Conservation (phyloP, 2,888 invertebrate genomes). For the Hyalella azteca region DNA sequence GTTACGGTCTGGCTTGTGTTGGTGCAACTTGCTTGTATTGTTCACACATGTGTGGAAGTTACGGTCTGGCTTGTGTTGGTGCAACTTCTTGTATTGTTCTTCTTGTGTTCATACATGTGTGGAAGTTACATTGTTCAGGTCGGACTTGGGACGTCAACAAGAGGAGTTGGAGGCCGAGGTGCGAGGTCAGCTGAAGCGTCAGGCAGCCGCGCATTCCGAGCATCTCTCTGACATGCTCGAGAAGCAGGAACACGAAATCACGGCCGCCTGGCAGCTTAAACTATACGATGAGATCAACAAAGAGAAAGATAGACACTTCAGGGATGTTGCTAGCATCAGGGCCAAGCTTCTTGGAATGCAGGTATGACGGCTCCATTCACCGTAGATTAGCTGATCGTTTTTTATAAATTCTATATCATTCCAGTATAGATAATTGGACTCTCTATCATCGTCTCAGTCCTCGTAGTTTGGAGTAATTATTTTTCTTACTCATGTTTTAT, state of each 20-base stretch:
- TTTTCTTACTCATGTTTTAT: too few species aligned
- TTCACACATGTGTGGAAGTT: too few species aligned
- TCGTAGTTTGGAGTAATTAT: too few species aligned
- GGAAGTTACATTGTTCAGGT: too few species aligned
- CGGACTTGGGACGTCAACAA: conserved; percentile 71
- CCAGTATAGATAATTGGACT: too few species aligned
- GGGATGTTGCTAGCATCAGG: conserved; percentile 60
- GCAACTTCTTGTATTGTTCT: too few species aligned
- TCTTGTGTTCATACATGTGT: too few species aligned
- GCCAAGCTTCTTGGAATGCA: conserved; percentile 54
- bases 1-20: too few species aligned
- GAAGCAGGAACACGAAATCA: conserved; percentile 69
- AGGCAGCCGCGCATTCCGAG: conserved; percentile 85
- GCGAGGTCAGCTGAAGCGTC: conserved; percentile 79
- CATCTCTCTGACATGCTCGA: conserved; percentile 76
- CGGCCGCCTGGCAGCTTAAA: conserved; percentile 66
- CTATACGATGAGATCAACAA: conserved; percentile 72
- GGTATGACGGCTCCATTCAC: conserved; percentile 32
- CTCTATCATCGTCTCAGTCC: too few species aligned
- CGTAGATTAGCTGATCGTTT: not conserved
- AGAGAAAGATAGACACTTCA: conserved; percentile 73
- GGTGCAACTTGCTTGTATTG: too few species aligned
- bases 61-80: too few species aligned
- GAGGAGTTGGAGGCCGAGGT: conserved; percentile 75
- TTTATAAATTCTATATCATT: not conserved